phyloP scores from a whole-genome alignment of 2,113 vertebrate species.

The Dasypus novemcinctus region DNA sequence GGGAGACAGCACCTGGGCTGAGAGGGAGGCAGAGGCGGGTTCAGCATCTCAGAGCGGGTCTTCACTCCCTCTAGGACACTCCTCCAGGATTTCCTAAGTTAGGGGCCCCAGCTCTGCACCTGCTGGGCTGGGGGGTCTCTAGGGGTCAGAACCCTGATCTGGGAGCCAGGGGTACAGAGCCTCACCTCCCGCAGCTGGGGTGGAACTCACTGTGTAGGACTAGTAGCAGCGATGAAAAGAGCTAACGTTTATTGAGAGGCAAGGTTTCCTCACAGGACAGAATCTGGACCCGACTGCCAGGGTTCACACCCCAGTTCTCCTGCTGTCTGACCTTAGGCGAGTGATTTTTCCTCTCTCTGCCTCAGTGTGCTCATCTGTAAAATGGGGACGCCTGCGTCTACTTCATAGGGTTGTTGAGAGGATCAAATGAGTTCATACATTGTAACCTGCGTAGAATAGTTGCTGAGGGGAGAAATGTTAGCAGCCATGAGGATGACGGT shows the following conservation, averaged over 20 bases:
- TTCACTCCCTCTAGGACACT: neutral
- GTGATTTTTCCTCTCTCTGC: neutral
- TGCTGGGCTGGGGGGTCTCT: neutral
- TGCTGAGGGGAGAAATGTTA: neutral
- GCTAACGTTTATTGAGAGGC: neutral
- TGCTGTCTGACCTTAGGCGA: neutral
- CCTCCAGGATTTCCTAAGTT: neutral
- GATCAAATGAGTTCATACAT: neutral
- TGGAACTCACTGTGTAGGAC: neutral
- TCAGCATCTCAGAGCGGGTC: neutral
- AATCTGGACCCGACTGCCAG: neutral
- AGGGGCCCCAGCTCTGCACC: neutral
- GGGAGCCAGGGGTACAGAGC: neutral
- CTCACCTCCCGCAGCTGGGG: neutral
- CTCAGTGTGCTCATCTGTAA: constrained; percentile 6
- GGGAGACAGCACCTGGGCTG: neutral
- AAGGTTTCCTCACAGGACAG: fast-evolving
- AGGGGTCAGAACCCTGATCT: neutral
- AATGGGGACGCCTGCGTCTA: neutral
- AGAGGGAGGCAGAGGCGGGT: neutral
- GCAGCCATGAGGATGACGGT: neutral
- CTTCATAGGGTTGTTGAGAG: neutral
- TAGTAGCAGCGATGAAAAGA: neutral
- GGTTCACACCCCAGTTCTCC: neutral
- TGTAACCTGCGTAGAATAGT: neutral